Evolutionary conservation across 1,140 invertebrate species (phyloP), one percentile per base, ranked within the genome.

Genomic region (Pseudachorutes palmiensis): DNA sequence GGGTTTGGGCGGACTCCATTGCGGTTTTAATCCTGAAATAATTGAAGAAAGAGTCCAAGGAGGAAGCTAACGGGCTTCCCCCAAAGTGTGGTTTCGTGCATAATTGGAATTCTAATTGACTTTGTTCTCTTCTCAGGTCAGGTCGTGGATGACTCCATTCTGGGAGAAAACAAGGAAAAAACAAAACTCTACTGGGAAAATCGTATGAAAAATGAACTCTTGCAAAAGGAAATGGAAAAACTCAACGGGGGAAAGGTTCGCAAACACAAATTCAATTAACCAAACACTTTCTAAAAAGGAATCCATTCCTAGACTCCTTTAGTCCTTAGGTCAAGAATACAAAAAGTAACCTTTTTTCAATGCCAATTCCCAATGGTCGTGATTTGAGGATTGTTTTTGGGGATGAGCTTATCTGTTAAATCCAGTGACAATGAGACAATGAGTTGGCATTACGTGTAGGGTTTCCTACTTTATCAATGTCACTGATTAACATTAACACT

Each of bases 131-230:
- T 48, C 74, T 2, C 72, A 78, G 77, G 72, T 61, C 74, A 75
- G 62, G 74, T 78, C n/a, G 76, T 77, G 12, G 71, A 72, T 33
- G 74, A 76, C 66, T 77, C 76, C n/a, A 77, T 78, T 41, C 65
- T 78, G 5, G 70, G 61, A 26, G 31, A 78, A 48, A 78, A 78
- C 66, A 78, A 77, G 67, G 66, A 77, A 45, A 74, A 75, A 65
- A 75, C 75, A 22, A 78, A 78, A 67, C 68, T 67, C 24, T 76
- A 77, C 62, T 78, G 77, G 77, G 77, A 78, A 61, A 72, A 73
- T 51, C 57, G 74, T 33, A 78, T 78, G 77, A 73, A 76, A 72
- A 74, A 74, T 26, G 75, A 62, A 3, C n/a, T n/a, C n/a, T n/a
- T n/a, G n/a, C 51, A 58, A 1, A 64, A 68, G 2, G 29, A 36